phyloP scores from a whole-genome alignment of 30 jellyfish, hydroid and myxozoan genomes.

The Nemopilema nomurai region DNA sequence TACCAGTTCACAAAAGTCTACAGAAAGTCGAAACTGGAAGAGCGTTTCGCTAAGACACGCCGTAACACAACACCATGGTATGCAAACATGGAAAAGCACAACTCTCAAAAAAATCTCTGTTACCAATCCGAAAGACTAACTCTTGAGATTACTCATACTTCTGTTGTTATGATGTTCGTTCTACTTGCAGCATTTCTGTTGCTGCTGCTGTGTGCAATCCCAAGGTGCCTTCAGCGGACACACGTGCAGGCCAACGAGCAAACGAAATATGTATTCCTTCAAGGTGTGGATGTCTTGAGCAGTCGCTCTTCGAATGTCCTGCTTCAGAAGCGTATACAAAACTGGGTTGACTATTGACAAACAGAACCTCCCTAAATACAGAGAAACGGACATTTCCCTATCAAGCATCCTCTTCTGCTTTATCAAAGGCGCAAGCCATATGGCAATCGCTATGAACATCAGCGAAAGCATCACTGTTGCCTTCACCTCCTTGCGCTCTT shows the following conservation, averaged over 20 bases:
- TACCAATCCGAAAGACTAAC: too few relatives aligned
- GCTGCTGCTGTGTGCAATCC: neutral
- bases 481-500: slow-evolving; percentile 6
- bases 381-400: neutral
- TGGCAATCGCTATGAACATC: slow-evolving; percentile 16
- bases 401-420: neutral
- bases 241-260: too few relatives aligned
- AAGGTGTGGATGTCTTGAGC: neutral
- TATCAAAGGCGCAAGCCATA: slow-evolving; percentile 15
- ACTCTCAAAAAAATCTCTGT: too few relatives aligned
- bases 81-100: too few relatives aligned
- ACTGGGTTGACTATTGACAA: slow-evolving; percentile 23
- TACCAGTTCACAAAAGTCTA: neutral
- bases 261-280: neutral
- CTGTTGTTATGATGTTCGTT: neutral
- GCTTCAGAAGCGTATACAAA: slow-evolving; percentile 22
- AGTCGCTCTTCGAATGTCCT: slow-evolving; percentile 13
- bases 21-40: neutral
- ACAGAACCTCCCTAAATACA: slow-evolving; percentile 38
- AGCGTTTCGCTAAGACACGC: too few relatives aligned
- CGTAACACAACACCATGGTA: too few relatives aligned
- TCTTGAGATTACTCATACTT: too few relatives aligned
- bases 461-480: slow-evolving; percentile 3
- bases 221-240: too few relatives aligned
- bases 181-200: neutral